Evolutionary conservation across 2,797 vertebrate genomes (phyloP).

Genomic region (Argentina silus): DNA sequence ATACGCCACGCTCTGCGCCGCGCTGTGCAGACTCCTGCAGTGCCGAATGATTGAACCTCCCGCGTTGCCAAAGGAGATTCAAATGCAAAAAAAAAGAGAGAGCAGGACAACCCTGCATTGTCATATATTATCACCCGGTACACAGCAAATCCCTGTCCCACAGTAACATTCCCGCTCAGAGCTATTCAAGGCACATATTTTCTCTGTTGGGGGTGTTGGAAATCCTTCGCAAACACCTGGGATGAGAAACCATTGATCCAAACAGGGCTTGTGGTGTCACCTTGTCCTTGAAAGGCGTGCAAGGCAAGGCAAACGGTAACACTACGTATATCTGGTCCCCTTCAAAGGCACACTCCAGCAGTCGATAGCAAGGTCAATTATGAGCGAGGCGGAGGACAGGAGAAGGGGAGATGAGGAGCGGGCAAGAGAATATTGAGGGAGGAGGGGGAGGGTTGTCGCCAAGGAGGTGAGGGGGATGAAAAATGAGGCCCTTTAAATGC

Average conservation of each 20-base stretch:
- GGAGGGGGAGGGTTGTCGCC: background rate
- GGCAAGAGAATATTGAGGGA: background rate
- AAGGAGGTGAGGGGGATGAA: constrained; percentile 35
- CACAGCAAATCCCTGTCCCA: background rate
- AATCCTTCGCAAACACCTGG: constrained; percentile 16
- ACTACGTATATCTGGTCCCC: constrained; percentile 38
- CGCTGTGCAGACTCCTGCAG: constrained; percentile 16
- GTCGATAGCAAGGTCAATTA: constrained; percentile 60
- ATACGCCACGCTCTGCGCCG: background rate
- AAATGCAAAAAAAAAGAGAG: constrained; percentile 22
- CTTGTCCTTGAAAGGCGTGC: constrained; percentile 57
- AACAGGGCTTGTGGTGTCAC: constrained; percentile 31
- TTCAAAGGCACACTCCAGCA: constrained; percentile 32
- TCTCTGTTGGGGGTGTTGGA: background rate
- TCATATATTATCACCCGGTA: constrained; percentile 40
- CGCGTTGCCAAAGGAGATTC: constrained; percentile 39
- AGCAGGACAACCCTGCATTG: constrained; percentile 39
- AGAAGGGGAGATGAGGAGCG: background rate
- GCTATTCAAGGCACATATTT: background rate
- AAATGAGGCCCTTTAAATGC: constrained; percentile 38
- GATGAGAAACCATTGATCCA: constrained; percentile 25
- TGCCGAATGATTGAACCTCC: constrained; percentile 5
- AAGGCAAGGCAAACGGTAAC: background rate
- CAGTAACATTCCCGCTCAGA: constrained; percentile 4
- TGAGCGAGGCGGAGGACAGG: constrained; percentile 32